A percentile compares a stretch with the other conserved stretches of the same genome.
Evolutionary conservation across 2,888 invertebrate species (phyloP).

Genomic region (Drosophila villosipedis): DNA sequence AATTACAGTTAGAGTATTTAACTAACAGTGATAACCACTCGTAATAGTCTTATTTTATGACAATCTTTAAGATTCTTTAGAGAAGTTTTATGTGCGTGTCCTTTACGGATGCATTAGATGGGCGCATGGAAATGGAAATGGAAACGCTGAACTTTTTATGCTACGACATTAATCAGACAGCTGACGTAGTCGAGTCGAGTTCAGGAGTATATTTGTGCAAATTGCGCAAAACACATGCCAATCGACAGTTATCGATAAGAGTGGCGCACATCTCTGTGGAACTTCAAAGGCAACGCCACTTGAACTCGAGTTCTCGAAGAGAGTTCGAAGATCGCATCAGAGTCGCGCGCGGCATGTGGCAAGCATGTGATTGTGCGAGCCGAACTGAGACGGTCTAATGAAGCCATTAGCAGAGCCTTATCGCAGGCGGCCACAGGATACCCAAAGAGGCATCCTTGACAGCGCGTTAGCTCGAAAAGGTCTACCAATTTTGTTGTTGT

Average conservation of each 20-base stretch:
- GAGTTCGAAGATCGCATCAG: slow-evolving; percentile 48
- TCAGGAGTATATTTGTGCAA: slow-evolving; percentile 18
- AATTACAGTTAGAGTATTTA: slow-evolving; percentile 16
- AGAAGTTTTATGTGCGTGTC: slow-evolving; percentile 39
- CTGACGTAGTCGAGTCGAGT: slow-evolving; percentile 16
- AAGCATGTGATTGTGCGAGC: slow-evolving; percentile 63
- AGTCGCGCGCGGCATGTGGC: slow-evolving; percentile 70
- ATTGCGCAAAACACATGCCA: slow-evolving; percentile 28
- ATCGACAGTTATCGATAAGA: slow-evolving; percentile 50
- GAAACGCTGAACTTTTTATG: slow-evolving; percentile 32
- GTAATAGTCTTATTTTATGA: slow-evolving; percentile 41
- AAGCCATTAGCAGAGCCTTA: slow-evolving; percentile 77
- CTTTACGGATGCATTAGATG: slow-evolving; percentile 26
- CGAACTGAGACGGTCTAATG: slow-evolving; percentile 63
- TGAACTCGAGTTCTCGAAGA: slow-evolving; percentile 33
- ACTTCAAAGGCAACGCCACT: slow-evolving; percentile 70
- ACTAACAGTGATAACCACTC: not conserved
- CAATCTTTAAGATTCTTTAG: slow-evolving; percentile 43
- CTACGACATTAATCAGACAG: slow-evolving; percentile 36
- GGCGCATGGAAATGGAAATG: slow-evolving; percentile 17
- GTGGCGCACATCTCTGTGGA: slow-evolving; percentile 24
- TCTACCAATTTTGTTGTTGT: slow-evolving; percentile 27
- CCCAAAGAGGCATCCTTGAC: slow-evolving; percentile 49
- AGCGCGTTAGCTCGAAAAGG: slow-evolving; percentile 34
- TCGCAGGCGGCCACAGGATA: slow-evolving; percentile 58